Conservation (phyloP, 2,888 invertebrate genomes). For the Exocentrus adspersus region DNA sequence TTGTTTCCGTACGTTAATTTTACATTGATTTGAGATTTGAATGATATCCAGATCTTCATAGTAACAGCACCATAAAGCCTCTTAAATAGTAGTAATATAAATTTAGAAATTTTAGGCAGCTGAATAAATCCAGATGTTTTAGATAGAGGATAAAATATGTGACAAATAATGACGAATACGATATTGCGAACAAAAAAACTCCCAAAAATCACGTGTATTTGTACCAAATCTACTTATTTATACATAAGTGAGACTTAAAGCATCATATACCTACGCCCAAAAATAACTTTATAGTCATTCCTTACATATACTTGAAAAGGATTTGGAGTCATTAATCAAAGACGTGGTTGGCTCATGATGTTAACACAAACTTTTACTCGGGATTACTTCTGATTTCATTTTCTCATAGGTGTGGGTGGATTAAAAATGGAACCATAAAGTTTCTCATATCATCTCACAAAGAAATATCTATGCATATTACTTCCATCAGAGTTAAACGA, state of each 20-base stretch:
- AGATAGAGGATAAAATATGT: constrained; percentile 1
- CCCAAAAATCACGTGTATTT: no score
- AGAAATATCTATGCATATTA: no score
- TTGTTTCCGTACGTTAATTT: no score
- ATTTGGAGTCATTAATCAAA: constrained; percentile 18
- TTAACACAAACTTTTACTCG: constrained; percentile 19
- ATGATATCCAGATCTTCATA: no score
- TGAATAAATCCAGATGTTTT: not conserved
- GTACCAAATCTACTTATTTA: no score
- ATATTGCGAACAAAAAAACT: not conserved
- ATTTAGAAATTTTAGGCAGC: not conserved
- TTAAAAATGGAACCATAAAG: constrained; percentile 11
- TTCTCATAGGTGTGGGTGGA: constrained; percentile 13
- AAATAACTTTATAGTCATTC: not conserved
- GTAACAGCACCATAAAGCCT: constrained; percentile 6
- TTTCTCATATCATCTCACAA: constrained; percentile 1
- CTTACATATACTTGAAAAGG: constrained; percentile 12
- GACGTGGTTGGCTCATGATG: not conserved
- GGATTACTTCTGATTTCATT: constrained; percentile 8
- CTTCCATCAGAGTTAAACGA: no score
- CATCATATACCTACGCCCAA: not conserved
- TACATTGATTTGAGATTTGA: no score
- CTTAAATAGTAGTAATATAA: constrained; percentile 19
- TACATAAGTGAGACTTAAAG: no score
- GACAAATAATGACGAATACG: no score